Evolutionary conservation across 2,113 vertebrate species (phyloP).

Genomic region (Silurus glanis): DNA sequence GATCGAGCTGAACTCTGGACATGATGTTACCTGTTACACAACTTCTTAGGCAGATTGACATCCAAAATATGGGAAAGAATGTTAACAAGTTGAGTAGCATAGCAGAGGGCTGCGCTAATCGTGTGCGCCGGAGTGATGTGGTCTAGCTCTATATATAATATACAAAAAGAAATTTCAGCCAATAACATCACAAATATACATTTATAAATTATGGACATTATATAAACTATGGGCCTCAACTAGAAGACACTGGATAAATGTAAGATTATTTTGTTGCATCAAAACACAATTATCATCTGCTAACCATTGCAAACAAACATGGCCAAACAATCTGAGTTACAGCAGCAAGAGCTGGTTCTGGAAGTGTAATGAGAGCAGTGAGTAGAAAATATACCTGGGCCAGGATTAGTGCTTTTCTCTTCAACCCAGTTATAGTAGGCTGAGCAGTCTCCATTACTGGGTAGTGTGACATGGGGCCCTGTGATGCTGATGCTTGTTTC

Average conservation of each 20-base stretch:
- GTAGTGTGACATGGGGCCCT: constrained; percentile 85
- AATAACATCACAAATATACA: neutral
- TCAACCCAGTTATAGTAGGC: constrained; percentile 93
- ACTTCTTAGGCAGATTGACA: constrained; percentile 92
- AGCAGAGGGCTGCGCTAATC: constrained; percentile 94
- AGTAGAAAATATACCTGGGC: constrained; percentile 77
- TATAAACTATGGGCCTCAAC: neutral
- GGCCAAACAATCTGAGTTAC: neutral
- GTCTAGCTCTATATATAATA: constrained; percentile 80
- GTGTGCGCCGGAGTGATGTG: constrained; percentile 93
- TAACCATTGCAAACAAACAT: neutral
- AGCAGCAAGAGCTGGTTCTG: neutral
- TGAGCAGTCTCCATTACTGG: constrained; percentile 94
- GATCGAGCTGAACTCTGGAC: neutral
- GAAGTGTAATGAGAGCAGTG: neutral
- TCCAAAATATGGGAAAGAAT: constrained; percentile 94
- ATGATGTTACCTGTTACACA: constrained; percentile 89
- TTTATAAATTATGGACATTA: neutral
- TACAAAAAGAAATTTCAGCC: neutral
- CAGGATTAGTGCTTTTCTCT: constrained; percentile 86
- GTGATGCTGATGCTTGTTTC: constrained; percentile 96
- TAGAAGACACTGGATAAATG: neutral
- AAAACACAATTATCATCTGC: too few species aligned
- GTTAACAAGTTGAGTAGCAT: constrained; percentile 89
- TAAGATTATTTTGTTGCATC: too few species aligned